phyloP scores from a whole-genome alignment of 2,888 invertebrate species.

The Cantharis rustica region DNA sequence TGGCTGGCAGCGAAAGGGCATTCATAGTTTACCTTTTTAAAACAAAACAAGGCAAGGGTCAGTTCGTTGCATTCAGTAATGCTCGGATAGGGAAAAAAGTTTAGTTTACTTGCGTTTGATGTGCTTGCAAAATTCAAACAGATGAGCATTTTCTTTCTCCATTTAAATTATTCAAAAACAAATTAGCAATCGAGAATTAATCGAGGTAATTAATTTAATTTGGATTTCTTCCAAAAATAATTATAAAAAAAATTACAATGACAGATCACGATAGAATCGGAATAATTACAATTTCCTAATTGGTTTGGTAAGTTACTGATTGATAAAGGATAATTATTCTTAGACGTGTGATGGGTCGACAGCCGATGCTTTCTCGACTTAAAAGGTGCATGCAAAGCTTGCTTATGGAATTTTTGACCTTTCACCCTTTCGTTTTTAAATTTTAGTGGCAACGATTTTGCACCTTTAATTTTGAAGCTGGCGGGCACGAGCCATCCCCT shows the following conservation, averaged over 20 bases:
- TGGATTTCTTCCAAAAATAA: neutral
- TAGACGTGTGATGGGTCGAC: slow-evolving; percentile 25
- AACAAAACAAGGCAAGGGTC: slow-evolving; percentile 57
- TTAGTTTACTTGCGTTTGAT: slow-evolving; percentile 50
- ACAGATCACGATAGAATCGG: neutral
- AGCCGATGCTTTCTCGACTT: slow-evolving; percentile 20
- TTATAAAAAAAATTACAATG: neutral
- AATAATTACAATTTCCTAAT: slow-evolving; percentile 12
- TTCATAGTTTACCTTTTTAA: slow-evolving; percentile 54
- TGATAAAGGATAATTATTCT: slow-evolving; percentile 31
- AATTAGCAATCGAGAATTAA: neutral
- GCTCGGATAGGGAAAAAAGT: slow-evolving; percentile 48
- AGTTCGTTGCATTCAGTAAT: slow-evolving; percentile 48
- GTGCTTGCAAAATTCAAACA: slow-evolving; percentile 34
- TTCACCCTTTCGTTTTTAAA: slow-evolving; percentile 12
- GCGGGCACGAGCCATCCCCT: neutral
- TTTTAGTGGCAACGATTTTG: neutral
- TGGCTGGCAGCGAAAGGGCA: slow-evolving; percentile 54
- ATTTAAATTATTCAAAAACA: slow-evolving; percentile 11
- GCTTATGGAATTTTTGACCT: slow-evolving; percentile 12
- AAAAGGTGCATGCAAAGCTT: slow-evolving; percentile 24
- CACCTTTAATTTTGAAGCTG: neutral
- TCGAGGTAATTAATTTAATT: neutral
- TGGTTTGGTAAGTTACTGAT: slow-evolving; percentile 20
- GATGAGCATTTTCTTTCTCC: slow-evolving; percentile 20